Evolutionary conservation across 2,888 invertebrate genomes (phyloP), one percentile per base, ranked within the genome.

Genomic region (Galeruca laticollis): DNA sequence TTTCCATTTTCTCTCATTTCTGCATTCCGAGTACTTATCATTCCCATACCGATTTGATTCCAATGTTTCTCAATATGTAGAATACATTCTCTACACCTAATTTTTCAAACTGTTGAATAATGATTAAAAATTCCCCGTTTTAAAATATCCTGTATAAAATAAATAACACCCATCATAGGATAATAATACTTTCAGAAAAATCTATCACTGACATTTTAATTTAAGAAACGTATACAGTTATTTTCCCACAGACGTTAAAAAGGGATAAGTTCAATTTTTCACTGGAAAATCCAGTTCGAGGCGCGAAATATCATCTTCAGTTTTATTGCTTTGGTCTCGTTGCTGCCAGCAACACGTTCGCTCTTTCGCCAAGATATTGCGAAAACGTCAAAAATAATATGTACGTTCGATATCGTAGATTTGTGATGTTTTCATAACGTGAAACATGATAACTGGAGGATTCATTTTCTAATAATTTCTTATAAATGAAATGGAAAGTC

Each of bases 341-440:
- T 67, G 54, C 73, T 69, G 71, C 68, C 69, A 71, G 60, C 62
- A 61, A 62, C 71, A 69, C 69, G 64, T 68, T 71, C 63, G 26
- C 57, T 49, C 52, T 37, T 67, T 35, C 63, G 18, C 59, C 51
- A 9, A 40, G 60, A 31, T 67, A 67, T 67, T 67, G 60, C 52
- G 60, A 67, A 67, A 66, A 67, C 31, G 66, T 60, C 60, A 52
- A 40, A 52, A 59, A 59, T n/a, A n/a, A n/a, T 47, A 47, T 47
- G 15, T 47, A 47, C 43, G 43, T 15, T 47, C 4, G n/a, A 43
- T 43, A 43, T 43, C n/a, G 18, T 47, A 9, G 47, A 18, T 47
- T 47, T 47, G 47, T 47, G 18, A 47, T 47, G 15, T 47, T 47
- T 47, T 18, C 47, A 47, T 47, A 47, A 43, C 11, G 43, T 13